Percentiles rank a stretch among this genome's conserved stretches.
Evolutionary conservation across 2,888 invertebrate species (phyloP).

Genomic region (Tanytarsus gracilentus): DNA sequence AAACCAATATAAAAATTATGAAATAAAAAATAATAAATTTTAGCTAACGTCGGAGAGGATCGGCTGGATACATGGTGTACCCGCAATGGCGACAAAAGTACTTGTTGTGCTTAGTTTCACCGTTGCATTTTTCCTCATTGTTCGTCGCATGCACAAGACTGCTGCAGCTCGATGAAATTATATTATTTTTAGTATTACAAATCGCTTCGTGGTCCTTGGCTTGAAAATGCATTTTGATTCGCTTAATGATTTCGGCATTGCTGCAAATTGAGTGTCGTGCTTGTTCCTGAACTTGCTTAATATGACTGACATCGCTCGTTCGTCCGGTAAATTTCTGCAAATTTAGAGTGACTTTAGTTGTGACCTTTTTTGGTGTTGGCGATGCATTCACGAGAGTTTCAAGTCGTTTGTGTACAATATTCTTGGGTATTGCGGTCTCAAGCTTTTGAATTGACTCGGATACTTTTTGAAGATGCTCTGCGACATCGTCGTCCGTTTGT

Average conservation of each 20-base stretch:
- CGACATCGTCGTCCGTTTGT: background rate
- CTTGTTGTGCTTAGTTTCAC: background rate
- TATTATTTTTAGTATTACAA: background rate
- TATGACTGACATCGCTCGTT: conserved; percentile 31
- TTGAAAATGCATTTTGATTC: conserved; percentile 8
- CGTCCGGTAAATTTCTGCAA: conserved; percentile 31
- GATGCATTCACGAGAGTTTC: background rate
- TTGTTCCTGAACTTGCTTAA: conserved; percentile 19
- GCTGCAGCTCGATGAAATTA: conserved; percentile 18
- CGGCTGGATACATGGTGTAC: conserved; percentile 29
- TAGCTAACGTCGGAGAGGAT: no score
- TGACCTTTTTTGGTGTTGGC: conserved; percentile 29
- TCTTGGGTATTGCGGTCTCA: background rate
- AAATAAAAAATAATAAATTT: no score
- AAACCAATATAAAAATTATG: background rate
- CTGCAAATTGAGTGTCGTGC: conserved; percentile 31
- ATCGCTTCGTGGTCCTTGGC: background rate
- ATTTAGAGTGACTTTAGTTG: conserved; percentile 31
- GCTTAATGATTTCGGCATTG: conserved; percentile 27
- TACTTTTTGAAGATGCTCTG: conserved; percentile 9
- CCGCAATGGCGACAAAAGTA: conserved; percentile 30
- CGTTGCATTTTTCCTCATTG: background rate
- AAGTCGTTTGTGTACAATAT: background rate
- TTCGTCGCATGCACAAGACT: background rate
- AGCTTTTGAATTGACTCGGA: conserved; percentile 13